phyloP scores from a whole-genome alignment of 2,113 vertebrate genomes.

The Embiotoca jacksoni region DNA sequence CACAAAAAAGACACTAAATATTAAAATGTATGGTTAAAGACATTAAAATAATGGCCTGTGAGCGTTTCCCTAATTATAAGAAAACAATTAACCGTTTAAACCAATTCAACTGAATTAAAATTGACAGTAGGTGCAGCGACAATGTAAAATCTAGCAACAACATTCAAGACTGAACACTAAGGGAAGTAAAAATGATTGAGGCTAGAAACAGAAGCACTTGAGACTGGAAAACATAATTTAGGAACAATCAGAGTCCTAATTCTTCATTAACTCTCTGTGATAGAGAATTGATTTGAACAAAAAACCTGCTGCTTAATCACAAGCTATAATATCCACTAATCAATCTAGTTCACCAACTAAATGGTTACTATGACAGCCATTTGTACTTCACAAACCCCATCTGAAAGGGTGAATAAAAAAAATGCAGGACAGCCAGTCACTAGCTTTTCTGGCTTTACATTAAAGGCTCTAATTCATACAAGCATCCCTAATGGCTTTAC shows the following conservation, averaged over 20 bases:
- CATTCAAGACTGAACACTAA: not conserved
- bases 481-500: slow-evolving; percentile 64
- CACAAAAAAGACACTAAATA: too few relatives aligned
- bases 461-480: slow-evolving; percentile 63
- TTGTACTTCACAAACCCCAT: slow-evolving; percentile 27
- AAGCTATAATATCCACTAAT: slow-evolving; percentile 53
- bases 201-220: slow-evolving; percentile 29
- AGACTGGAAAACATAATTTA: slow-evolving; percentile 50
- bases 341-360: slow-evolving; percentile 21
- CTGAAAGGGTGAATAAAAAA: slow-evolving; percentile 11
- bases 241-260: slow-evolving; percentile 52
- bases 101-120: not conserved
- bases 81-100: not conserved
- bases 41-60: not conserved
- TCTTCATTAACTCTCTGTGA: slow-evolving; percentile 60
- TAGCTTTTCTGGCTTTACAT: slow-evolving; percentile 51
- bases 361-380: slow-evolving; percentile 65
- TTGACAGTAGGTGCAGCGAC: not conserved
- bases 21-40: not conserved
- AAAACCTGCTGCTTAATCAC: slow-evolving; percentile 56
- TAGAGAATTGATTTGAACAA: slow-evolving; percentile 59
- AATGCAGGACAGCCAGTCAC: slow-evolving; percentile 28
- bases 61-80: not conserved
- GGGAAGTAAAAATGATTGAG: slow-evolving; percentile 6
- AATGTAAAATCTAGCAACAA: not conserved